Evolutionary conservation across 2,888 invertebrate genomes (phyloP).

Genomic region (Suillia variegata): DNA sequence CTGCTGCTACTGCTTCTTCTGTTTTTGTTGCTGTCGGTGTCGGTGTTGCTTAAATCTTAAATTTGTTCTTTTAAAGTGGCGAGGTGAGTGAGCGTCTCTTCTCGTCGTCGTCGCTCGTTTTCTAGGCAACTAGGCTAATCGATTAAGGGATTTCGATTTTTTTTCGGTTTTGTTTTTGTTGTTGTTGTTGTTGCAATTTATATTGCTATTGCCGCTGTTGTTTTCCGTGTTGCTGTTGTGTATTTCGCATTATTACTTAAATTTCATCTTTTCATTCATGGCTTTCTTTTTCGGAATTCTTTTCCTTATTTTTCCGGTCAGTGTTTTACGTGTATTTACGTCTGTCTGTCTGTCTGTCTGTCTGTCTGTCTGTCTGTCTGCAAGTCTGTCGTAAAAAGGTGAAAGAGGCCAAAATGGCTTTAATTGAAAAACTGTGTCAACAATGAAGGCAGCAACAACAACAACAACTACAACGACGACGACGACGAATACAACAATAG

Average conservation of each 20-base stretch:
- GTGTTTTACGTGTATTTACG: not conserved
- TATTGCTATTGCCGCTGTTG: not conserved
- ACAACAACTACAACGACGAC: not conserved
- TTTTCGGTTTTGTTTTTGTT: conserved; percentile 4
- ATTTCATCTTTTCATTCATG: not conserved
- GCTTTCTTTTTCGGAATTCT: not conserved
- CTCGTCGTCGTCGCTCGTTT: too few relatives aligned
- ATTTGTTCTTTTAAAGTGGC: not conserved
- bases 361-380: too few relatives aligned
- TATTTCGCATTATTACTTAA: not conserved
- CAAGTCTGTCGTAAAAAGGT: too few relatives aligned
- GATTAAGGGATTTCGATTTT: conserved; percentile 28
- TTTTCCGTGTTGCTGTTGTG: too few relatives aligned
- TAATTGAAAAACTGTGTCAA: conserved; percentile 26
- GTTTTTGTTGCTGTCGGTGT: too few relatives aligned
- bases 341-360: too few relatives aligned
- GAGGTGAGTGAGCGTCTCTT: not conserved
- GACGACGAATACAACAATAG: not conserved
- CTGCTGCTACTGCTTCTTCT: too few relatives aligned
- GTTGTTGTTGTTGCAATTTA: not conserved
- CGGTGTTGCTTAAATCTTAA: not conserved
- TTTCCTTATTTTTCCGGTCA: not conserved
- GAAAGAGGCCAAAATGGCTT: conserved; percentile 19
- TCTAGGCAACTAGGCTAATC: conserved; percentile 39
- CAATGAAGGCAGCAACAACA: conserved; percentile 17